A percentile compares a stretch with the other conserved stretches of the same genome.
phyloP scores from a whole-genome alignment of 2,113 vertebrate genomes.

The Colistium nudipinnis region DNA sequence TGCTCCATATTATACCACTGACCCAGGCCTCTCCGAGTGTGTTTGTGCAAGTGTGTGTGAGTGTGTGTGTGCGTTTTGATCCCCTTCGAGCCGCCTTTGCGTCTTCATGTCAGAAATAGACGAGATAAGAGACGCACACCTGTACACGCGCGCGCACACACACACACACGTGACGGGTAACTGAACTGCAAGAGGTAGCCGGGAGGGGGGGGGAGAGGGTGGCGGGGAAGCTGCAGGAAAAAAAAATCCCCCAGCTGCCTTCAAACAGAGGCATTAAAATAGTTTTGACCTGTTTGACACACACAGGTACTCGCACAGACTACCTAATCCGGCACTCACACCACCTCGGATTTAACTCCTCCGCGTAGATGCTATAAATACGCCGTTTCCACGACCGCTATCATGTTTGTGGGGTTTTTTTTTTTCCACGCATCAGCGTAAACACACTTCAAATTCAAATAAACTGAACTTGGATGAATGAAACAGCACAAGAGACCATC shows the following conservation, averaged over 20 bases:
- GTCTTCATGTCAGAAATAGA: constrained; percentile 53
- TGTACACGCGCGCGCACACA: constrained; percentile 19
- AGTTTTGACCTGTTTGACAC: constrained; percentile 58
- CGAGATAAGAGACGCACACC: constrained; percentile 46
- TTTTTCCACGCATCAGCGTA: constrained; percentile 10
- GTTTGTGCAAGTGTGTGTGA: constrained; percentile 31
- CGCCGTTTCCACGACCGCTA: neutral
- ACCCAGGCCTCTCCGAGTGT: constrained; percentile 48
- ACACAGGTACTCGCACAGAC: constrained; percentile 15
- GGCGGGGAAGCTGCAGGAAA: constrained; percentile 21
- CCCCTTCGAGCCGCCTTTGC: constrained; percentile 41
- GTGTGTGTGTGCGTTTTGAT: constrained; percentile 21
- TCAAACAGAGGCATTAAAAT: constrained; percentile 55
- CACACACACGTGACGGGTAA: constrained; percentile 13
- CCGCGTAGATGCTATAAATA: constrained; percentile 9
- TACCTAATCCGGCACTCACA: constrained; percentile 26
- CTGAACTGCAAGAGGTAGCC: constrained; percentile 35
- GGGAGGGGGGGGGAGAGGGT: no score
- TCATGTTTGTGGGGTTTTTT: neutral
- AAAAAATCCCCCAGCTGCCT: constrained; percentile 27
- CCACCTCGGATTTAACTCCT: constrained; percentile 14
- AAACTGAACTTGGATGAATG: constrained; percentile 27
- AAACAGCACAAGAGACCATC: constrained; percentile 41
- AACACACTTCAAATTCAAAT: constrained; percentile 26
- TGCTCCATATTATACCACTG: constrained; percentile 62